Evolutionary conservation across 2,113 vertebrate genomes (phyloP), one percentile per base, ranked within the genome.

Genomic region (Rhagologus leucostigma): DNA sequence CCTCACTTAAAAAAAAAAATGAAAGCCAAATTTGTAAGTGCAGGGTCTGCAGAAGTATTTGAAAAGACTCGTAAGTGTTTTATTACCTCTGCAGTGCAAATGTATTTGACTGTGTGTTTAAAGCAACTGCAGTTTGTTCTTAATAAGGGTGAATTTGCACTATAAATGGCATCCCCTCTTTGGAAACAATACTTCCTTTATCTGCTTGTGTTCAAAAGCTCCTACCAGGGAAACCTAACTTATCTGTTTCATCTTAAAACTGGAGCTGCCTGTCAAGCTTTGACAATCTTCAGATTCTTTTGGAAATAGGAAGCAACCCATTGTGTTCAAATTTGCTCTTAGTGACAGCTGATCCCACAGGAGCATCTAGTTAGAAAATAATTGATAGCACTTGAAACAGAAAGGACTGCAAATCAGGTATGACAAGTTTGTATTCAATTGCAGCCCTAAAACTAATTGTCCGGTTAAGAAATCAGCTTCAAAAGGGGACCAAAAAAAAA

Each of bases 261-360:
- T 62, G 39, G 87, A 94, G 91, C 79, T 92, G 91, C 83, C 96
- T 74, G 90, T 95, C 97, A 95, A 93, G 53, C 90, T 82, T 78
- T 92, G 62, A 96, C 95, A 93, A 94, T 93, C 94, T 65, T 96
- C 94, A 87, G 84, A 94, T 93, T 90, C 96, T 95, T 97, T 88
- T 95, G 86, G 93, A 95, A 97, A 96, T 90, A 96, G 97, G 98
- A 98, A 98, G 95, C 92, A 96, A 89, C 93, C 93, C 71, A 96
- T 97, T 96, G 96, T 96, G 93, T 86, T 97, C 90, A 81, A 95
- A 96, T 91, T 89, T 82, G 84, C 95, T 96, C 93, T 93, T 95
- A 94, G 91, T 96, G 96, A 97, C 94, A 96, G 96, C 92, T 94
- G 93, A 97, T 96, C 96, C 94, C 92, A 94, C 82, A 52, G 91